Evolutionary conservation across 2,797 vertebrate species (phyloP).

Genomic region (Neopelma chrysocephalum): DNA sequence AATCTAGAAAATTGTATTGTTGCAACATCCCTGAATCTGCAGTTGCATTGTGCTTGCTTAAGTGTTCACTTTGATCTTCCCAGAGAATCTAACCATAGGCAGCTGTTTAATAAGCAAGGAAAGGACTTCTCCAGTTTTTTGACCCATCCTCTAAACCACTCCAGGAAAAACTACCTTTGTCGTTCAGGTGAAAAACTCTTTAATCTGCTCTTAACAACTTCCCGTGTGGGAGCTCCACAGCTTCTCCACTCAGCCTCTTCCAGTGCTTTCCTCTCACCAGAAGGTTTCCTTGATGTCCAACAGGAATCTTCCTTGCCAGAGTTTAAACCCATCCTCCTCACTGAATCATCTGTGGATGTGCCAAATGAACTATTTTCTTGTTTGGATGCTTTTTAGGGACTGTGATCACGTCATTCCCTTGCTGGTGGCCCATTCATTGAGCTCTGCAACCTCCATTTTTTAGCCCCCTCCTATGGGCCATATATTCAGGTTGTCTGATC

Average conservation of each 20-base stretch:
- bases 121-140: background rate
- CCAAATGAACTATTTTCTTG: background rate
- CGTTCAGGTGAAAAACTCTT: background rate
- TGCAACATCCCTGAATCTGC: background rate
- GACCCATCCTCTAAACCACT: background rate
- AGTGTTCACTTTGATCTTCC: conserved; percentile 20
- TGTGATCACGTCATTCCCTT: background rate
- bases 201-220: background rate
- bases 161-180: conserved; percentile 4
- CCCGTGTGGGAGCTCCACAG: background rate
- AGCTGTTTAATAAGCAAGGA: background rate
- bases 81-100: background rate
- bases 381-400: background rate
- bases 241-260: background rate
- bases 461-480: background rate
- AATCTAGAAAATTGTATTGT: background rate
- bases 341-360: background rate
- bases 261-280: background rate
- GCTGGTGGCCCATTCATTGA: background rate
- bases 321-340: background rate
- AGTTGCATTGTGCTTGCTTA: background rate
- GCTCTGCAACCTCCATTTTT: background rate
- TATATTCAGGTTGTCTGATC: background rate
- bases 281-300: background rate
- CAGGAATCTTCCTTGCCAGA: background rate